Evolutionary conservation across 2,888 invertebrate species (phyloP).

Genomic region (Eilema caniola): DNA sequence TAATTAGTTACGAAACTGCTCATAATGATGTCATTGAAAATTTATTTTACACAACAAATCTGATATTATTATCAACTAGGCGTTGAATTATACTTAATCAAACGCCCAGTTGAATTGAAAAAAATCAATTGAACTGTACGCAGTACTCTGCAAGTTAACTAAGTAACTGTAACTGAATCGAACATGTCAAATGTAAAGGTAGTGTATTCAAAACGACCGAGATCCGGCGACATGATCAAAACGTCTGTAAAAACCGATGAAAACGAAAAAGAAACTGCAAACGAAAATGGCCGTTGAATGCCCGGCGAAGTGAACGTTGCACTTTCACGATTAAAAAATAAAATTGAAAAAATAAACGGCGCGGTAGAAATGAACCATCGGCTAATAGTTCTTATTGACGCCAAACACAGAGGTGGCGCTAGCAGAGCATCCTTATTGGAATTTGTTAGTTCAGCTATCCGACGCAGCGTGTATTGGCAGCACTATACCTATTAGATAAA

Average conservation of each 20-base stretch:
- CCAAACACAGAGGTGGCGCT: constrained; percentile 66
- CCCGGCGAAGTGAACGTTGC: constrained; percentile 83
- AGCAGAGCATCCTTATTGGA: constrained; percentile 47
- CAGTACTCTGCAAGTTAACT: constrained; percentile 10
- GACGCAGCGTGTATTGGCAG: constrained; percentile 73
- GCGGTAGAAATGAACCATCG: constrained; percentile 79
- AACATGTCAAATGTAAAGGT: constrained; percentile 35
- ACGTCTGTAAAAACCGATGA: constrained; percentile 79
- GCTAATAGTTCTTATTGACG: constrained; percentile 69
- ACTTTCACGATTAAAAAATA: constrained; percentile 83
- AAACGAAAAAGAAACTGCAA: constrained; percentile 79
- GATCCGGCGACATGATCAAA: constrained; percentile 75
- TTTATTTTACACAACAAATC: not conserved
- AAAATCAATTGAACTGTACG: too few relatives aligned
- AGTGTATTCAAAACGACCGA: constrained; percentile 52
- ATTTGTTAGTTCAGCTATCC: constrained; percentile 77
- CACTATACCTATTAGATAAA: constrained; percentile 57
- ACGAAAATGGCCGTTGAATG: constrained; percentile 81
- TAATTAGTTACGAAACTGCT: constrained; percentile 63
- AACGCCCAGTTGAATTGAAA: too few relatives aligned
- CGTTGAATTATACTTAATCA: too few relatives aligned
- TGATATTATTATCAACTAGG: not conserved
- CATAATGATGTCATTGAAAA: constrained; percentile 39
- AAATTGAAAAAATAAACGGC: constrained; percentile 75
- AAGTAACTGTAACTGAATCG: constrained; percentile 36